Evolutionary conservation across 2,888 invertebrate species (phyloP).

Genomic region (Sceliomorpha sp.): DNA sequence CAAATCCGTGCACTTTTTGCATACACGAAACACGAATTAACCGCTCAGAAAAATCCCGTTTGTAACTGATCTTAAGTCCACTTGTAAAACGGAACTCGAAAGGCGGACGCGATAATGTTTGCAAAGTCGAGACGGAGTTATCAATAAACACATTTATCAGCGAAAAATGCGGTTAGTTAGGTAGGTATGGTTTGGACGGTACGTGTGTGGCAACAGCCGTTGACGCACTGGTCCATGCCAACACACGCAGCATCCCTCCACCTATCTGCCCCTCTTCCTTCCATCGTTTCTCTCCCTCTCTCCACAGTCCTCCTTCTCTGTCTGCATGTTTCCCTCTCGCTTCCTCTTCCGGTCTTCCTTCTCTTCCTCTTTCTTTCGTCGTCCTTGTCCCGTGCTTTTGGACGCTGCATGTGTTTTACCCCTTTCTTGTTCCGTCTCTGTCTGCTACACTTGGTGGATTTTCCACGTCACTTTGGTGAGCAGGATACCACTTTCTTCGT

Average conservation of each 20-base stretch:
- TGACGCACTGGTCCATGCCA: conserved; percentile 81
- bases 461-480: conserved; percentile 17
- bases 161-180: conserved; percentile 59
- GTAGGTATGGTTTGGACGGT: conserved; percentile 79
- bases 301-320: conserved; percentile 55
- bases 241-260: conserved; percentile 79
- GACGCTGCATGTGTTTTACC: conserved; percentile 47
- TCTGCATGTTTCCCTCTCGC: conserved; percentile 40
- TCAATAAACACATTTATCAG: conserved; percentile 33
- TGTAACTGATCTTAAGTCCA: no score
- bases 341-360: conserved; percentile 51
- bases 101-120: neutral
- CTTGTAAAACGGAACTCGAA: neutral
- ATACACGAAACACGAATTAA: no score
- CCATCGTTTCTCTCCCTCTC: conserved; percentile 63
- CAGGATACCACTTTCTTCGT: conserved; percentile 28
- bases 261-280: conserved; percentile 65
- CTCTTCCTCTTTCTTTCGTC: conserved; percentile 58
- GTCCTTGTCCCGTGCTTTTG: conserved; percentile 48
- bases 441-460: neutral
- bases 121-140: conserved; percentile 14
- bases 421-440: conserved; percentile 45
- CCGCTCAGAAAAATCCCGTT: no score
- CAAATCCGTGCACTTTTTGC: no score
- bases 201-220: conserved; percentile 81